Base-by-base conservation (phyloP, 2,888 invertebrate species). In the Oscheius sp. region DNA sequence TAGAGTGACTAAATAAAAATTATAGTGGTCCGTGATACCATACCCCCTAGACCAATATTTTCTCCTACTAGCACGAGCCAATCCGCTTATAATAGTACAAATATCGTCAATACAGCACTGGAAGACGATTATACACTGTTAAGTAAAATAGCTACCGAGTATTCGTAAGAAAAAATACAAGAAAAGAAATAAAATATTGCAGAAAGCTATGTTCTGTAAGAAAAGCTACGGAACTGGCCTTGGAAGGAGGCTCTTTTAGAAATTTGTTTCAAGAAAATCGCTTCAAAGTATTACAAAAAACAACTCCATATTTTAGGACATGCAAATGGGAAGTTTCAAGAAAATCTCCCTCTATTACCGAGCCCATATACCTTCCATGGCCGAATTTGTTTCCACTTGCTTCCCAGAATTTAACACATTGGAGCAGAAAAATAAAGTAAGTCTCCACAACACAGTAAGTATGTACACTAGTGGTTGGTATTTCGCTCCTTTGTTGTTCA, bases 341-440 rank as follows among this genome's bases (percentile, higher is more conserved):
- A 41, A 44, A 8, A 17, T 41, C 2, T 59, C 59, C 5, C 44
- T 59, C 0, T 59, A 24, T 28, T 26, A 38, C 28, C 2, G 59
- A 59, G 59, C 59, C n/a, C 59, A 59, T 59, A 41, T 59, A n/a
- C 44, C 59, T 26, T 41, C 59, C 5, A 59, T 20, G 28, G 41
- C 28, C 4, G 59, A 59, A n/a, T 59, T 59, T 41, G 30, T 59
- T 14, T 26, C 26, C 6, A 59, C 41, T 30, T 41, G 3, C 8
- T 59, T 59, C 20, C 44, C 59, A 1, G 59, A 59, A 20, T 59
- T 59, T 17, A 59, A 59, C 14, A 30, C 24, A 28, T 20, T 59
- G 4, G 30, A 38, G 3, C 28, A 17, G 28, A 30, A 59, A 9
- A 44, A 59, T 4, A 59, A 59, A 17, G 59, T 44, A 36, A 36